A percentile compares a stretch with the other conserved stretches of the same genome.
Conservation (phyloP, 2,113 vertebrate species). For the Dromaius novaehollandiae region DNA sequence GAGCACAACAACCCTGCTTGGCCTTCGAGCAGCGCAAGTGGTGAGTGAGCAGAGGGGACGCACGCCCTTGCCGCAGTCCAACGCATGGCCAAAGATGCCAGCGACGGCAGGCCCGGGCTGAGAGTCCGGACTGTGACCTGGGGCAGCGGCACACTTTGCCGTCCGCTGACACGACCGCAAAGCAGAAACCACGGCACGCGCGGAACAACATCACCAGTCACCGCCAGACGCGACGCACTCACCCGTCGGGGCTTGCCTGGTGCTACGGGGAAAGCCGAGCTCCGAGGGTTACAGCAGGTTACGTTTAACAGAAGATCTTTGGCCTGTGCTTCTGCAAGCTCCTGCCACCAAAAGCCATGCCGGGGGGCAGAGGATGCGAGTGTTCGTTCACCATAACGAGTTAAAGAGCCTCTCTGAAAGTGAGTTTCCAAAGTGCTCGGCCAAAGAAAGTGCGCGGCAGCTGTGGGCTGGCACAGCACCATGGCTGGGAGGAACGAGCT, state of each 20-base stretch:
- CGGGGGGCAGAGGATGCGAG: background rate
- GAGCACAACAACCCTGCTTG: background rate
- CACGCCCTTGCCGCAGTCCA: background rate
- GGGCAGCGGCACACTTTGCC: background rate
- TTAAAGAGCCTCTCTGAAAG: background rate
- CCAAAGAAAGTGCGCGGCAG: background rate
- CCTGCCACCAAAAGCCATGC: background rate
- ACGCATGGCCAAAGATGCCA: accelerated
- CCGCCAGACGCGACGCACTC: background rate
- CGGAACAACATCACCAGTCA: background rate
- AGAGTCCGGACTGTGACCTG: background rate
- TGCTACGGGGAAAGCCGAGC: background rate
- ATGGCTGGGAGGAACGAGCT: background rate
- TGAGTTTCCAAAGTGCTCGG: background rate
- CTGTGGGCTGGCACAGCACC: background rate
- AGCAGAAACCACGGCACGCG: background rate
- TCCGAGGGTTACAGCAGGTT: background rate
- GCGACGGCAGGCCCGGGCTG: background rate
- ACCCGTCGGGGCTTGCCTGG: background rate
- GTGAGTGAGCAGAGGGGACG: background rate
- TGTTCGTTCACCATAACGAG: accelerated
- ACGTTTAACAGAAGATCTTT: background rate
- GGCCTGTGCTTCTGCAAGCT: background rate
- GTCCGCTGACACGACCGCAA: background rate
- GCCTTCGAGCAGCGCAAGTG: background rate